phyloP scores from a whole-genome alignment of 2,113 vertebrate genomes.

The Anguilla rostrata region DNA sequence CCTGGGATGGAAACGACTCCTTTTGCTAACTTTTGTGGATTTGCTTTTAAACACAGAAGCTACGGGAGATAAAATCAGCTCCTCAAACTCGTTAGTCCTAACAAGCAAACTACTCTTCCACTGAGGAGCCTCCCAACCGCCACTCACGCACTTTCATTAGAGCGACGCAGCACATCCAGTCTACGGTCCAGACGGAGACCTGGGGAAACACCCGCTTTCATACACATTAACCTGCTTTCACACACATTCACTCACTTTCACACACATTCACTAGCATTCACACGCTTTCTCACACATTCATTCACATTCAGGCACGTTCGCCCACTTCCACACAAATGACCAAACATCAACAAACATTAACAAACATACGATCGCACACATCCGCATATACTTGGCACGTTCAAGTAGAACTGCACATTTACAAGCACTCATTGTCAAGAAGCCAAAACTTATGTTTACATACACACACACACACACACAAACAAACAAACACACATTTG shows the following conservation, averaged over 20 bases:
- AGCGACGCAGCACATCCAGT: background rate
- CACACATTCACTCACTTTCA: background rate
- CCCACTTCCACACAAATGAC: background rate
- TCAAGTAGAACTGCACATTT: background rate
- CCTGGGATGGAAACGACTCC: background rate
- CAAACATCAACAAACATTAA: background rate
- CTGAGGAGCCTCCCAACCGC: background rate
- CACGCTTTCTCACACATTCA: background rate
- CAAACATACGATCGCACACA: background rate
- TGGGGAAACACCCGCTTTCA: background rate
- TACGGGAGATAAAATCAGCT: background rate
- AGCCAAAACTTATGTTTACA: background rate
- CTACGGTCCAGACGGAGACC: background rate
- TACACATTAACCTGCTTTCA: background rate
- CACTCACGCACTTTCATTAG: conserved; percentile 18
- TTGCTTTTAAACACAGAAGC: conserved; percentile 12
- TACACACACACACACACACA: background rate
- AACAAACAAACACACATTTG: background rate
- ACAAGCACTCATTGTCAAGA: background rate
- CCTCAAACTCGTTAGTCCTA: conserved; percentile 20
- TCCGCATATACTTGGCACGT: background rate
- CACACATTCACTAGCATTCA: background rate
- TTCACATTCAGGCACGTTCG: background rate
- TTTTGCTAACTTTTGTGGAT: background rate
- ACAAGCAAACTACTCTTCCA: background rate